Conservation (phyloP, 2,113 vertebrate genomes). For the Aplodontia rufa region DNA sequence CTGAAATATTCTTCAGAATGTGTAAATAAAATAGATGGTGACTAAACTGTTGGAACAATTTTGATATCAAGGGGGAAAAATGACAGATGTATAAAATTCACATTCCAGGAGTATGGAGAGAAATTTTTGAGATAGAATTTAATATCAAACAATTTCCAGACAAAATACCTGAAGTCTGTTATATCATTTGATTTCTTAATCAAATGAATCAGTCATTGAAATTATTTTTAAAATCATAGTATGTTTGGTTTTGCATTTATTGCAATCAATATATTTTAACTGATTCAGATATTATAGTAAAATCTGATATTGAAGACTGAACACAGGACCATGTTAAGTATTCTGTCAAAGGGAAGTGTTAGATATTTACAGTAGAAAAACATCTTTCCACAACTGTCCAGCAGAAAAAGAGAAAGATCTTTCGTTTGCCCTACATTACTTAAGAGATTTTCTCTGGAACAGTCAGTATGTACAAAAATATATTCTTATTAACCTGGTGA, state of each 20-base stretch:
- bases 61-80: background rate
- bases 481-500: background rate
- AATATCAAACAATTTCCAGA: background rate
- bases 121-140: background rate
- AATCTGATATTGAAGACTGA: background rate
- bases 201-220: background rate
- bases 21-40: background rate
- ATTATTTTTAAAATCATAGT: background rate
- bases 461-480: background rate
- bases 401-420: background rate
- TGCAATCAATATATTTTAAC: background rate
- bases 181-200: background rate
- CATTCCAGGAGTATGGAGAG: background rate
- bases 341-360: background rate
- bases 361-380: background rate
- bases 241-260: background rate
- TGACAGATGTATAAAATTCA: background rate
- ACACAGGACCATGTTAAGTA: fast-evolving
- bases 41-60: background rate
- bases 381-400: background rate
- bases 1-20: background rate
- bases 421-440: background rate
- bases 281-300: background rate
- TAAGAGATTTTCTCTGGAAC: background rate
- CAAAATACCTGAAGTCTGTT: background rate